Base-by-base conservation (phyloP, 2,113 vertebrate species). In the Paramisgurnus dabryanus region DNA sequence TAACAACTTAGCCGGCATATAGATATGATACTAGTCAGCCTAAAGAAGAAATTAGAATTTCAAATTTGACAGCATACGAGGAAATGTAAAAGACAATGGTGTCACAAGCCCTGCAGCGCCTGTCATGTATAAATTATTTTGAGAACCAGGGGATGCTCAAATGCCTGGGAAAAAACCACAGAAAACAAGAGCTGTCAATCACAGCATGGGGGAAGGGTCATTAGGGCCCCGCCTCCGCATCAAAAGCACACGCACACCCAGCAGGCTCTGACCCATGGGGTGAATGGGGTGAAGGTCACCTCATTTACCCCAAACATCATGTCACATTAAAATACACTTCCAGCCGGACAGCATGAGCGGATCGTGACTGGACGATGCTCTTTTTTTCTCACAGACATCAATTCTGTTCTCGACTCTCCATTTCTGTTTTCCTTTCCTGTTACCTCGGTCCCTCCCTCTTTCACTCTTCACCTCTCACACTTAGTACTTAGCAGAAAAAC, bases 251-350 rank as follows among this genome's bases (percentile, higher is more conserved):
- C 77, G 81, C 80, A 77, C 80, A 80, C 60, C 80, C 79, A 81
- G 66, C 77, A 84, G 73, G 81, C 71, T 57, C 72, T 93, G 93
- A 94, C 94, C 93, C 68, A 0, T 71, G 83, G 92, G 91, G 89
- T 94, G 91, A 86, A 0, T 71, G 83, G 92, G 91, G 89, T 94
- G 91, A 86, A 93, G 93, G 94, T 95, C 94, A 94, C 84, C 87
- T 93, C 92, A 92, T 90, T 91, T 86, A 82, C 90, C 92, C 85
- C 74, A 82, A 88, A 87, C 84, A 76, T 92, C 92, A 81, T 93
- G 94, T 91, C 87, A 88, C 87, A 91, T 94, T 94, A 91, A 91
- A 91, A 95, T 94, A 86, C 85, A 85, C 85, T 84, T 86, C 89
- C 65, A 84, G 86, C 84, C 88, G 91, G 89, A 87, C 85, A 87